A percentile compares a stretch with the other conserved stretches of the same genome.
These are phyloP conservation scores for Temnothorax unifasciatus DNA, from an alignment of 2,888 invertebrate genomes.

Conservation along the genomic window DNA sequence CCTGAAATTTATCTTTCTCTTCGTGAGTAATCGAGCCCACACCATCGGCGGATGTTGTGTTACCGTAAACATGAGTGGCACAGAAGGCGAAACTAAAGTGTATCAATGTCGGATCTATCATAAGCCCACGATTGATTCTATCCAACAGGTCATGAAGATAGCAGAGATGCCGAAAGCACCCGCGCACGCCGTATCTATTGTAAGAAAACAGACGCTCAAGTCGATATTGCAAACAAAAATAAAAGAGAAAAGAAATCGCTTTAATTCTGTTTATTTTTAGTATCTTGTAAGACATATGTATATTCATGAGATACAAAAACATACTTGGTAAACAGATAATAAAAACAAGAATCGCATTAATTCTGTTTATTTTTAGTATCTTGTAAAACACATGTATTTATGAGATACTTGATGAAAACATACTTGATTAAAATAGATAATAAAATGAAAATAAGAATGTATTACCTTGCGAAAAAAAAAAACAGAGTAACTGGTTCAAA, in stretches of 20 bases:
- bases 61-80: constrained; percentile 99
- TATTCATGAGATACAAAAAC: background rate
- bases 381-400: background rate
- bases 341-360: too few species aligned
- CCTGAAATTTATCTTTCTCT: constrained; percentile 99
- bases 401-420: background rate
- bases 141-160: constrained; percentile 98
- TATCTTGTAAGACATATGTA: background rate
- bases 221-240: background rate
- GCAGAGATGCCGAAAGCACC: constrained; percentile 98
- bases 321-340: background rate
- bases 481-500: background rate
- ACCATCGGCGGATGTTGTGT: constrained; percentile 96
- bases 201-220: constrained; percentile 16
- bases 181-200: constrained; percentile 96
- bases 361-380: background rate
- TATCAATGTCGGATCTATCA: constrained; percentile 99
- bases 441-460: background rate
- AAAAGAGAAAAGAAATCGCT: background rate
- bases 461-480: background rate
- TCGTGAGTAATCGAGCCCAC: constrained; percentile 99
- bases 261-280: background rate
- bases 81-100: constrained; percentile 99
- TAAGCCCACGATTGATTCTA: constrained; percentile 96
- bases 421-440: background rate